Conservation (phyloP, 23 tunicate genomes). For the Halocynthia aurantium region DNA sequence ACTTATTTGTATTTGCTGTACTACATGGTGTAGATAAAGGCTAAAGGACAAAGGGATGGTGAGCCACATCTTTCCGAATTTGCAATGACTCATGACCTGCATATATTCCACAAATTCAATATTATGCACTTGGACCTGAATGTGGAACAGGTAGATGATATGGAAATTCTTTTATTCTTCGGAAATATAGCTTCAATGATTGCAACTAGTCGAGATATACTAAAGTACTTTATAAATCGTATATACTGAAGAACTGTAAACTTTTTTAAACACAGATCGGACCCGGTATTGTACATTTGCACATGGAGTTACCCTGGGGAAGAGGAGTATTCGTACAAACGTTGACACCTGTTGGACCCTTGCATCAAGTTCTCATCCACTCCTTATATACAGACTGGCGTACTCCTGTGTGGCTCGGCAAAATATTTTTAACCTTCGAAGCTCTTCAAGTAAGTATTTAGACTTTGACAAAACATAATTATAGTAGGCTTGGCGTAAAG, state of each 20-base stretch:
- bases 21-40: conserved; percentile 21
- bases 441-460: conserved; percentile 46
- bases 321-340: conserved; percentile 62
- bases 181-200: no score
- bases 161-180: no score
- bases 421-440: conserved; percentile 46
- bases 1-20: no score
- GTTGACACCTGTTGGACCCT: conserved; percentile 60
- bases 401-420: conserved; percentile 46
- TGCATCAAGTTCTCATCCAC: conserved; percentile 59
- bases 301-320: conserved; percentile 36
- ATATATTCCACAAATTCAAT: conserved; percentile 33
- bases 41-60: conserved; percentile 29
- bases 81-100: conserved; percentile 27
- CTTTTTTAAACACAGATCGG: conserved; percentile 45
- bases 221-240: not conserved
- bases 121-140: conserved; percentile 32
- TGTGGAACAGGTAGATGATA: conserved; percentile 44
- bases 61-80: conserved; percentile 56
- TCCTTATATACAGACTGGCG: conserved; percentile 51
- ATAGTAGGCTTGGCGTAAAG: no score
- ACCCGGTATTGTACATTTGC: conserved; percentile 79
- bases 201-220: not conserved
- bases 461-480: no score
- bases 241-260: not conserved